Base-by-base conservation (phyloP, 2,797 vertebrate species). In the Erethizon dorsatum region DNA sequence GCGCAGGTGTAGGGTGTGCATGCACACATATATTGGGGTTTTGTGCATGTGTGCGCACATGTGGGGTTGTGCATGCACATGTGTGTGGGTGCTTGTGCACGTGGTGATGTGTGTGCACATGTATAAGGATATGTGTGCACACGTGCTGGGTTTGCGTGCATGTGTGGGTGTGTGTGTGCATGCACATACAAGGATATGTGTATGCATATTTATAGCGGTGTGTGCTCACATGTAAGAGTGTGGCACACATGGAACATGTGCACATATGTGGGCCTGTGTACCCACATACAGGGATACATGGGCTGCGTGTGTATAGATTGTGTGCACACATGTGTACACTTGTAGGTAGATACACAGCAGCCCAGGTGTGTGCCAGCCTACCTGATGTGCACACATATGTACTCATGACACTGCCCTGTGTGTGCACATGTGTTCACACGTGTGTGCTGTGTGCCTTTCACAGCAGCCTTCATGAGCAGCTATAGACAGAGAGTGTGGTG, bases 201-300 rank as follows among this genome's bases (percentile, higher is more conserved):
- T 14, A 6, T 3, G 4, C 22, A 20, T 33, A 2, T 0, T 20
- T 5, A 13, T 31, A 2, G 67, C 28, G 2, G 13, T 56, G 59
- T 52, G 28, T 12, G 10, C 9, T 2, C n/a, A 1, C 0, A 1
- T 1, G 47, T 18, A 52, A 6, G n/a, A n/a, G n/a, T n/a, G n/a
- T n/a, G n/a, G n/a, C n/a, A n/a, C n/a, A n/a, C n/a, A n/a, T n/a
- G n/a, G n/a, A n/a, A n/a, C n/a, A n/a, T n/a, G n/a, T n/a, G n/a
- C n/a, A n/a, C n/a, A n/a, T n/a, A n/a, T n/a, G n/a, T n/a, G 24
- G 41, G 18, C 61, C 26, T 22, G 14, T 0, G 33, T 1, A 41
- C 14, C n/a, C n/a, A n/a, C n/a, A n/a, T n/a, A n/a, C n/a, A n/a
- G n/a, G n/a, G n/a, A n/a, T n/a, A n/a, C n/a, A n/a, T n/a, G n/a